Evolutionary conservation across 2,888 invertebrate genomes (phyloP).

Genomic region (Rosalia funebris): DNA sequence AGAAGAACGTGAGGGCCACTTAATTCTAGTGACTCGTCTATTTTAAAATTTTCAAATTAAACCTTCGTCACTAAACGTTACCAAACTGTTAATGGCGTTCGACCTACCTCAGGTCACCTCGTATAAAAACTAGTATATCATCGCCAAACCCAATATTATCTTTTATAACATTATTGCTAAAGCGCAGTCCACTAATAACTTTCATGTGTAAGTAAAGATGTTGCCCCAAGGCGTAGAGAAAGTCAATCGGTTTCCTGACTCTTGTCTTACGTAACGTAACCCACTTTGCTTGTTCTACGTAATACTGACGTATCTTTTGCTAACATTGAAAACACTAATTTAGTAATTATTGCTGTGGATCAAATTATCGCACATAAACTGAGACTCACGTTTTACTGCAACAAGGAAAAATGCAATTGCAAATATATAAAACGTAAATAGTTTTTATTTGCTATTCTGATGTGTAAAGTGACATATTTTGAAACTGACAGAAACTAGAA

Average conservation of each 20-base stretch:
- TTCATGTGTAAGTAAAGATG: slow-evolving; percentile 43
- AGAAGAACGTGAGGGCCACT: no score
- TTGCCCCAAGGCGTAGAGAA: slow-evolving; percentile 48
- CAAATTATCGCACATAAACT: not conserved
- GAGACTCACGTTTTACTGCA: no score
- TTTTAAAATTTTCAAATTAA: no score
- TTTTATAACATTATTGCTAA: not conserved
- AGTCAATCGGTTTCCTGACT: slow-evolving; percentile 50
- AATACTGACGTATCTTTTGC: slow-evolving; percentile 8
- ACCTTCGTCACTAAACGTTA: no score
- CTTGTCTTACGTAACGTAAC: slow-evolving; percentile 46
- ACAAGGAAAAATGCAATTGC: no score
- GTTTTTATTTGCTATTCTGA: no score
- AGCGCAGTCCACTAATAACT: slow-evolving; percentile 33
- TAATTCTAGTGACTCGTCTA: no score
- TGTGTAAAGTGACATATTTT: no score
- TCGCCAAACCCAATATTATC: not conserved
- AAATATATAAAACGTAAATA: no score
- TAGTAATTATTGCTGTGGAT: not conserved
- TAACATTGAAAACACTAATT: not conserved
- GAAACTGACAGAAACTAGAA: no score
- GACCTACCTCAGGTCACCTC: no score
- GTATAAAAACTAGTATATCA: not conserved
- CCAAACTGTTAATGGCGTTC: no score
- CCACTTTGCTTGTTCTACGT: slow-evolving; percentile 39